Evolutionary conservation across 2,797 vertebrate species (phyloP).

Genomic region (Coluber constrictor): DNA sequence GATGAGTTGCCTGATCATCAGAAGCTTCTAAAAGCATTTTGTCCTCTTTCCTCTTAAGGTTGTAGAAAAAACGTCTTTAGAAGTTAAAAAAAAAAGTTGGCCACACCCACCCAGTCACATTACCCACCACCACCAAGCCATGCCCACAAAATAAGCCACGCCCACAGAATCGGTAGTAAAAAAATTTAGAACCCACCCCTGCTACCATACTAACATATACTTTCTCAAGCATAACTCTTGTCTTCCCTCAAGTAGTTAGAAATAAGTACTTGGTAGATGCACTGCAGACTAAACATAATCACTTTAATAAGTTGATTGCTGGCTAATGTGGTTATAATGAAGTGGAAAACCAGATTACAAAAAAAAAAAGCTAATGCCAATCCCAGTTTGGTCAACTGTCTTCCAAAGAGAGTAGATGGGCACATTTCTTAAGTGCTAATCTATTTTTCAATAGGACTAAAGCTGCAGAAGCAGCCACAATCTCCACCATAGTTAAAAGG

Average conservation of each 20-base stretch:
- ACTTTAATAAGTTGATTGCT: slow-evolving; percentile 70
- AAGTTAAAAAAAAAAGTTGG: too few relatives aligned
- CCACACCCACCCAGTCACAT: too few relatives aligned
- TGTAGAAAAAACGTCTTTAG: too few relatives aligned
- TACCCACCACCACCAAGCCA: too few relatives aligned
- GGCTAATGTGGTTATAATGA: slow-evolving; percentile 69
- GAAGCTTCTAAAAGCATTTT: too few relatives aligned
- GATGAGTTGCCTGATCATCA: too few relatives aligned
- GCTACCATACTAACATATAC: not conserved
- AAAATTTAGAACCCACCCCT: too few relatives aligned
- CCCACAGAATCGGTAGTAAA: too few relatives aligned
- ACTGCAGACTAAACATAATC: slow-evolving; percentile 58
- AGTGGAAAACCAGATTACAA: slow-evolving; percentile 66
- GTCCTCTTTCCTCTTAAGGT: too few relatives aligned
- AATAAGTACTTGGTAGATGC: slow-evolving; percentile 52
- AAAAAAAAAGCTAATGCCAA: slow-evolving; percentile 64
- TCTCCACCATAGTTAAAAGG: slow-evolving; percentile 68
- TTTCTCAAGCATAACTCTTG: slow-evolving; percentile 5
- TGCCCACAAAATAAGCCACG: too few relatives aligned
- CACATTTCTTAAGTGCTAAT: slow-evolving; percentile 57
- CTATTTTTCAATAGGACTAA: slow-evolving; percentile 69
- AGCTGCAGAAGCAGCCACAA: slow-evolving; percentile 58
- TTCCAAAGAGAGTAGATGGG: slow-evolving; percentile 55
- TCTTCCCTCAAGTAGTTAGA: slow-evolving; percentile 33
- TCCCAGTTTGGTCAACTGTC: slow-evolving; percentile 61